Conservation (phyloP, 1,140 invertebrate genomes). For the Theocolax elegans region DNA sequence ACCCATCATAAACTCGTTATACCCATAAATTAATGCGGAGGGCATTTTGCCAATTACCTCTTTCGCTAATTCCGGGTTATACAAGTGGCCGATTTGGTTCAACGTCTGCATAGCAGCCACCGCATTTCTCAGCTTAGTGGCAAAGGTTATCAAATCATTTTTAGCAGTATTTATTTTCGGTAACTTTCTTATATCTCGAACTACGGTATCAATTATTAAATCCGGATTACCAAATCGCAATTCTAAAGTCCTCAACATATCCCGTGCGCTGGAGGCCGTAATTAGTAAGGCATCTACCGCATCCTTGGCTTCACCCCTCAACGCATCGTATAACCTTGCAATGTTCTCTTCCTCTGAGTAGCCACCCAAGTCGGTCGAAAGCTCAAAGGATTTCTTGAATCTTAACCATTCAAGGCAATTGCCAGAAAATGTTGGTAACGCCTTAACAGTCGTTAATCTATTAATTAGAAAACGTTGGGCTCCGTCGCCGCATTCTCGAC, state of each 20-base stretch:
- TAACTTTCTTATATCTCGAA: neutral
- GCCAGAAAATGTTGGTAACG: neutral
- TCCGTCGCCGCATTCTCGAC: too few species aligned
- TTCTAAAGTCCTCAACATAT: neutral
- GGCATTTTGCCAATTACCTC: neutral
- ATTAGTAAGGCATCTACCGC: neutral
- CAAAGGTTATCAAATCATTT: neutral
- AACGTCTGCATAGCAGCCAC: neutral
- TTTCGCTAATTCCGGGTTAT: neutral
- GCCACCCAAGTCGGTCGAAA: neutral
- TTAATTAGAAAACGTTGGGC: neutral
- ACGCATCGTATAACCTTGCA: neutral
- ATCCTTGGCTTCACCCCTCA: neutral
- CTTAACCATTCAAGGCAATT: neutral
- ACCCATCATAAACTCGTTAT: neutral
- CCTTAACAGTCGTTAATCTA: neutral
- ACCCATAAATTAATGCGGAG: neutral
- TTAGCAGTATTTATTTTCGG: neutral
- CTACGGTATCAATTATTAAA: neutral
- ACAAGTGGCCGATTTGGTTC: neutral
- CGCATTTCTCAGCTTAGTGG: conserved; percentile 12
- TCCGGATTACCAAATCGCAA: neutral
- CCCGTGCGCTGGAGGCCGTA: too few species aligned
- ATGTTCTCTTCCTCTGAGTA: neutral
- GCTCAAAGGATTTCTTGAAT: neutral